These are phyloP conservation scores for Aquatica leii DNA, from an alignment of 2,888 invertebrate genomes.

Conservation along the genomic window DNA sequence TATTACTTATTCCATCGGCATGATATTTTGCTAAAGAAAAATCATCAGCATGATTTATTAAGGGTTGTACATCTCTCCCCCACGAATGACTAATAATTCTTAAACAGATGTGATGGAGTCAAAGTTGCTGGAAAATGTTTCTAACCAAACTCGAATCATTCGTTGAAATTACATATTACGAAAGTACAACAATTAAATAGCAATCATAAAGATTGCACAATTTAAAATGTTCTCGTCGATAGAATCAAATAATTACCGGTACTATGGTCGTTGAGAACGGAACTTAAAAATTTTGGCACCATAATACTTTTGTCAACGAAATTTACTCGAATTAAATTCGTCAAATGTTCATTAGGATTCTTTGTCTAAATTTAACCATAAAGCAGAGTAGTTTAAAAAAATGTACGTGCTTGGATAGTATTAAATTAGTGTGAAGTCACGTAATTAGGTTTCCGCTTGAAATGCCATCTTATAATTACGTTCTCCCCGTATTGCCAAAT, in stretches of 20 bases:
- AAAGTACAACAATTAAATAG: background rate
- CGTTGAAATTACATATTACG: background rate
- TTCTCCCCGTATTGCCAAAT: too few relatives aligned
- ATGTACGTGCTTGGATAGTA: background rate
- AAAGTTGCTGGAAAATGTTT: too few relatives aligned
- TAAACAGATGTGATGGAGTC: too few relatives aligned
- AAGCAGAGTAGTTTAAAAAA: constrained; percentile 8
- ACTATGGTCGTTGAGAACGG: constrained; percentile 40
- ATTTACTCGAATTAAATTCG: constrained; percentile 15
- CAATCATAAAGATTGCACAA: background rate
- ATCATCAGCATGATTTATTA: too few relatives aligned
- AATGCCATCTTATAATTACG: too few relatives aligned
- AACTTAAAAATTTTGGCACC: constrained; percentile 41
- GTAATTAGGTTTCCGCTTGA: constrained; percentile 22
- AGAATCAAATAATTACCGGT: constrained; percentile 39
- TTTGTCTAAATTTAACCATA: background rate
- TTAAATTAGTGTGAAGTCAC: constrained; percentile 22
- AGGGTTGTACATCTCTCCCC: too few relatives aligned
- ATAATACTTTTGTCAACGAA: constrained; percentile 17
- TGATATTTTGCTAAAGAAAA: too few relatives aligned
- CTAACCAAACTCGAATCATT: too few relatives aligned
- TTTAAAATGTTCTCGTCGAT: constrained; percentile 19
- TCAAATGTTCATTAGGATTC: constrained; percentile 13
- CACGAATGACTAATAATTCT: too few relatives aligned
- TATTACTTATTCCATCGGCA: too few relatives aligned